A percentile compares a stretch with the other conserved stretches of the same genome.
phyloP scores from a whole-genome alignment of 1,140 invertebrate genomes.

The Camponotus vicinus region DNA sequence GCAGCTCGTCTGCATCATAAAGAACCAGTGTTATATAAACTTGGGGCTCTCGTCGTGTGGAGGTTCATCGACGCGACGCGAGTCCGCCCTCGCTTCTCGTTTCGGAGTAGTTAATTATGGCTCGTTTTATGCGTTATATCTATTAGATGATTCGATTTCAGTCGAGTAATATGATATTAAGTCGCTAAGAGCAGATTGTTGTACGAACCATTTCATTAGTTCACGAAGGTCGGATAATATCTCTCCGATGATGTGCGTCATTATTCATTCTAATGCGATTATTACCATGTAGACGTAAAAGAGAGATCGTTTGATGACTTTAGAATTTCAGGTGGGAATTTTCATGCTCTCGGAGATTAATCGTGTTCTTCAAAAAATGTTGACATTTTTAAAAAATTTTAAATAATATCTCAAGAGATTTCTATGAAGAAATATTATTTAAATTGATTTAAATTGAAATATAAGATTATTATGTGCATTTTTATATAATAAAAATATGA shows the following conservation, averaged over 20 bases:
- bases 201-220: slow-evolving; percentile 35
- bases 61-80: slow-evolving; percentile 29
- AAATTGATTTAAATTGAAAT: background rate
- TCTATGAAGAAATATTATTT: background rate
- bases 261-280: slow-evolving; percentile 21
- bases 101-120: slow-evolving; percentile 47
- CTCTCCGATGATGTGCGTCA: background rate
- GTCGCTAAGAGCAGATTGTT: slow-evolving; percentile 21
- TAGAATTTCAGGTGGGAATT: background rate
- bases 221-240: slow-evolving; percentile 13
- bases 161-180: slow-evolving; percentile 26
- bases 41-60: slow-evolving; percentile 18
- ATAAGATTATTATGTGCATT: background rate
- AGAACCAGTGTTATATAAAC: slow-evolving; percentile 59
- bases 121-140: slow-evolving; percentile 37
- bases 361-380: background rate
- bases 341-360: background rate
- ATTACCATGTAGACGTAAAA: background rate
- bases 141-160: slow-evolving; percentile 32
- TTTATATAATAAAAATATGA: background rate
- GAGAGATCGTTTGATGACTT: background rate
- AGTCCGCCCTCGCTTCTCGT: slow-evolving; percentile 37
- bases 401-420: background rate
- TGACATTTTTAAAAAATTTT: background rate
- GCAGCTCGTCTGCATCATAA: slow-evolving; percentile 55